Evolutionary conservation across 35 echinoderm and acorn worm genomes (phyloP), one percentile per base, ranked within the genome.

Genomic region (Holothuria glaberrima): DNA sequence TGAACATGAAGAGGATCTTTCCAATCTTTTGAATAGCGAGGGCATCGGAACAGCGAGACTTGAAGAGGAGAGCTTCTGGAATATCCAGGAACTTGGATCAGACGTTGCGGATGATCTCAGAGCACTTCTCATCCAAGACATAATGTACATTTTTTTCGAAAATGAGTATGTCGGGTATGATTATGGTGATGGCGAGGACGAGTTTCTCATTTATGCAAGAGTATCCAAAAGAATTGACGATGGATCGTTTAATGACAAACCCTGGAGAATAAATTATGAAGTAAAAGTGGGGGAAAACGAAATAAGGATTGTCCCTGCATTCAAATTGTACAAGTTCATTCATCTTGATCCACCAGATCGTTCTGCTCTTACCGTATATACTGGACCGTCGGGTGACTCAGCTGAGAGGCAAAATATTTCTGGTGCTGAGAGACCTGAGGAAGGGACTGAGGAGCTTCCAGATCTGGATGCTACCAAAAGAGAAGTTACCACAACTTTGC

Each of bases 91-190:
- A 38, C 66, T 87, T 4, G 85, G 85, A 54, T 27, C 60, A 16
- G 33, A 69, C 35, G 24, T 87, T n/a, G 34, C 28, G 50, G 18
- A 21, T 10, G 85, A 87, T 71, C 24, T 65, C 33, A 44, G 70
- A 1, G 60, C 61, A 16, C 60, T 87, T 24, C 38, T 71, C 30
- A 48, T 70, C 44, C 85, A 87, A 87, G 66, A 87, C 24, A 60
- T 62, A 44, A 71, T 71, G 66, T 71, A 69, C 65, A 69, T 87
- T 12, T 87, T 87, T 21, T 68, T 22, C 21, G 85, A 87, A 12
- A 59, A 71, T 6, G 85, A 87, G 50, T 87, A 87, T 26, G 58
- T 87, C 34, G 85, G 85, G 26, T 87, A 68, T 71, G 66, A 87
- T 48, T 12, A 5, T 48, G 66, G 66, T 31, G 85, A 30, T 48